Conservation (phyloP, 2,113 vertebrate species). For the Isurus oxyrinchus region DNA sequence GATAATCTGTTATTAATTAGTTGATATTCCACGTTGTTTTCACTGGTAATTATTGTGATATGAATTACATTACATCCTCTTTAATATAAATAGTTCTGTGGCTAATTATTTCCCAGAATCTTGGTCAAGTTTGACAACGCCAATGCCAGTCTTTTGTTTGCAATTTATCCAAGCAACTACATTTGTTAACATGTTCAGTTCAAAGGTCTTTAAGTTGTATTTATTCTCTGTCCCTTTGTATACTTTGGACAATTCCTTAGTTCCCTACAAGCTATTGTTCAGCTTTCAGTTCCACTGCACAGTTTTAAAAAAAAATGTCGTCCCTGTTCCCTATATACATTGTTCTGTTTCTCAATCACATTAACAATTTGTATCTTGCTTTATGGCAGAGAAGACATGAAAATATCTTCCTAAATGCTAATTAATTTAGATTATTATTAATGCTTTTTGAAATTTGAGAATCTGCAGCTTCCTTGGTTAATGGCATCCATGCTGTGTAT, state of each 20-base stretch:
- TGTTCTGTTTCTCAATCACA: not conserved
- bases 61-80: not conserved
- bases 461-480: not conserved
- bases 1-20: not conserved
- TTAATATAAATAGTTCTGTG: not conserved
- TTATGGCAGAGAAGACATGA: not conserved
- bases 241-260: not conserved
- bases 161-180: not conserved
- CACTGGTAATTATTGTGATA: not conserved
- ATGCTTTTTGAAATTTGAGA: not conserved
- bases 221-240: not conserved
- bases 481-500: not conserved
- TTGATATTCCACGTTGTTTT: not conserved
- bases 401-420: not conserved
- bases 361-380: not conserved
- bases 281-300: not conserved
- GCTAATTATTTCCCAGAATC: not conserved
- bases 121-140: not conserved
- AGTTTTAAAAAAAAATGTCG: not conserved
- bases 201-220: not conserved
- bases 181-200: not conserved
- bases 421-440: not conserved
- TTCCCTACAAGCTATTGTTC: not conserved
- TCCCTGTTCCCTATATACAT: not conserved
- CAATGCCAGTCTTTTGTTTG: not conserved